These are phyloP conservation scores for Thalpophila matura DNA, from an alignment of 2,888 invertebrate genomes.

Conservation along the genomic window DNA sequence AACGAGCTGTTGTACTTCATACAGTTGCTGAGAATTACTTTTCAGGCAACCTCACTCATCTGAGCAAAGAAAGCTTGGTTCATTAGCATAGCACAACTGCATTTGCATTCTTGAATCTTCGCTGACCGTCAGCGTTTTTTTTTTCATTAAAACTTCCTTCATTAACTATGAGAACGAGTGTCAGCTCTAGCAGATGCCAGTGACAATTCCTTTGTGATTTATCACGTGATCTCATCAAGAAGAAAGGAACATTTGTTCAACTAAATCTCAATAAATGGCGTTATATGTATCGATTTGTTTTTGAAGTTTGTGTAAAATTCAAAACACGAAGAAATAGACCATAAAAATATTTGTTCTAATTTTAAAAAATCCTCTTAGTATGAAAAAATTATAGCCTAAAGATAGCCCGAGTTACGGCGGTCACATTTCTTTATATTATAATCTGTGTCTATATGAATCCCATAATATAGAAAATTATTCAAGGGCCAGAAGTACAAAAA, in stretches of 20 bases:
- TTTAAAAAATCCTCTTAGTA: too few species aligned
- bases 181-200: constrained; percentile 43
- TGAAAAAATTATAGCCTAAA: too few species aligned
- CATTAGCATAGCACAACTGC: constrained; percentile 63
- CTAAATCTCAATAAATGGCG: too few species aligned
- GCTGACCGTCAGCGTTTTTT: constrained; percentile 38
- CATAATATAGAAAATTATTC: constrained; percentile 23
- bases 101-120: constrained; percentile 65
- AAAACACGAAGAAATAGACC: too few species aligned
- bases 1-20: background rate
- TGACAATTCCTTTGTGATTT: constrained; percentile 41
- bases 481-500: constrained; percentile 24
- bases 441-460: constrained; percentile 38
- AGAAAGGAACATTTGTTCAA: too few species aligned
- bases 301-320: too few species aligned
- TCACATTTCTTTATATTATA: too few species aligned
- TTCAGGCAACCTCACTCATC: constrained; percentile 12
- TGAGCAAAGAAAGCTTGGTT: constrained; percentile 42
- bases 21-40: constrained; percentile 19
- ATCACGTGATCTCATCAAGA: too few species aligned
- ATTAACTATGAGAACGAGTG: constrained; percentile 54
- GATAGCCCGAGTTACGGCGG: too few species aligned
- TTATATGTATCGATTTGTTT: too few species aligned
- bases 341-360: too few species aligned
- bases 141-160: constrained; percentile 56